phyloP scores from a whole-genome alignment of 2,888 invertebrate species.

The Dichetophora obliterata region DNA sequence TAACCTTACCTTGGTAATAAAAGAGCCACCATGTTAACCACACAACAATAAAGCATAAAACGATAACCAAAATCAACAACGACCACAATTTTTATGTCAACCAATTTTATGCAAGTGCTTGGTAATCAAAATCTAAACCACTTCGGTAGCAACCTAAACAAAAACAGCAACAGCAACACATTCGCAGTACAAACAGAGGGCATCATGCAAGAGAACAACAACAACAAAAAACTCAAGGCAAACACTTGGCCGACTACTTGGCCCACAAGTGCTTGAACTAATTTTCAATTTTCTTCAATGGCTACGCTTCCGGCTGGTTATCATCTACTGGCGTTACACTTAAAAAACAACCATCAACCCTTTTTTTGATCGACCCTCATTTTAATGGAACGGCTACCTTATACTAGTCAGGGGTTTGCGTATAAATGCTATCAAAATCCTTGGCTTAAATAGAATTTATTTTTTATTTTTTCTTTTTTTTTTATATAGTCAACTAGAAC shows the following conservation, averaged over 20 bases:
- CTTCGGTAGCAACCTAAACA: slow-evolving; percentile 9
- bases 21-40: slow-evolving; percentile 13
- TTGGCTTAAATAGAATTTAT: neutral
- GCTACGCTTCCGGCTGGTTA: neutral
- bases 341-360: neutral
- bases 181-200: no score
- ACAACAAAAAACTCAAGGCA: neutral
- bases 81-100: slow-evolving; percentile 15
- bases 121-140: slow-evolving; percentile 18
- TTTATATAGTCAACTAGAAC: neutral
- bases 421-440: neutral
- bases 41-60: neutral
- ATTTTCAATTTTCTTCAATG: slow-evolving; percentile 36
- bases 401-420: neutral
- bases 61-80: neutral
- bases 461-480: neutral
- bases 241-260: slow-evolving; percentile 4
- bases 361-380: neutral
- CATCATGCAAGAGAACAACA: neutral
- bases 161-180: slow-evolving; percentile 14
- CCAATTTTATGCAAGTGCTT: slow-evolving; percentile 25
- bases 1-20: neutral
- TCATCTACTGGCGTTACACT: neutral
- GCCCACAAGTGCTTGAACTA: slow-evolving; percentile 8
- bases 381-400: neutral